Conservation (phyloP, 2,797 vertebrate species). For the Dromococcyx pavoninus region DNA sequence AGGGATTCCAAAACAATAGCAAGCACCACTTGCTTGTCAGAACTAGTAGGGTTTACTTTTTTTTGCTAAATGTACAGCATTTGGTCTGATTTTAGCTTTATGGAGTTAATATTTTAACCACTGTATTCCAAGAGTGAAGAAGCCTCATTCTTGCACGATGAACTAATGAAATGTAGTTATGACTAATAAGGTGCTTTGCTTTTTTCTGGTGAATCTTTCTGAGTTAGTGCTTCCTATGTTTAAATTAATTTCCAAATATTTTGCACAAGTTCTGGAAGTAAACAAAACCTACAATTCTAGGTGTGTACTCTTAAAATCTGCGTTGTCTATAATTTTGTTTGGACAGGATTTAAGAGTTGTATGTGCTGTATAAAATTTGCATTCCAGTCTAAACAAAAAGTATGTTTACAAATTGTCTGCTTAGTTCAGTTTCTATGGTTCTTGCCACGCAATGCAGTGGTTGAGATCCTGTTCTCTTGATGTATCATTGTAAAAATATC, state of each 20-base stretch:
- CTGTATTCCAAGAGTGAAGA: not conserved
- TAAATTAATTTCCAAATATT: conserved; percentile 54
- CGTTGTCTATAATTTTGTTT: conserved; percentile 27
- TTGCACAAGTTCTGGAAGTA: not conserved
- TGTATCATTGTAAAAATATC: not conserved
- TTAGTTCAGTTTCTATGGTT: not conserved
- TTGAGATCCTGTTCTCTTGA: not conserved
- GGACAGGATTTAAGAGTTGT: conserved; percentile 11
- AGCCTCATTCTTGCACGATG: not conserved
- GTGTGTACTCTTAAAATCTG: conserved; percentile 3
- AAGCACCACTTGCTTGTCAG: conserved; percentile 13
- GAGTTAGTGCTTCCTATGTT: conserved; percentile 42
- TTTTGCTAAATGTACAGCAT: not conserved
- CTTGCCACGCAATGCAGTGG: not conserved
- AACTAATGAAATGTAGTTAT: not conserved
- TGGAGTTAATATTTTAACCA: not conserved
- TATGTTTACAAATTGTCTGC: conserved; percentile 31
- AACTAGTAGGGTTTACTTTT: not conserved
- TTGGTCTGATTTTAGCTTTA: conserved; percentile 1
- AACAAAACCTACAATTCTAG: conserved; percentile 23
- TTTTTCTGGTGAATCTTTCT: not conserved
- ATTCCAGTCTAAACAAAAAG: conserved; percentile 52
- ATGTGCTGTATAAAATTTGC: not conserved
- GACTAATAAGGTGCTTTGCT: not conserved
- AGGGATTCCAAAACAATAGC: not conserved